phyloP scores from a whole-genome alignment of 2,888 invertebrate genomes.

The Pelosia muscerda region DNA sequence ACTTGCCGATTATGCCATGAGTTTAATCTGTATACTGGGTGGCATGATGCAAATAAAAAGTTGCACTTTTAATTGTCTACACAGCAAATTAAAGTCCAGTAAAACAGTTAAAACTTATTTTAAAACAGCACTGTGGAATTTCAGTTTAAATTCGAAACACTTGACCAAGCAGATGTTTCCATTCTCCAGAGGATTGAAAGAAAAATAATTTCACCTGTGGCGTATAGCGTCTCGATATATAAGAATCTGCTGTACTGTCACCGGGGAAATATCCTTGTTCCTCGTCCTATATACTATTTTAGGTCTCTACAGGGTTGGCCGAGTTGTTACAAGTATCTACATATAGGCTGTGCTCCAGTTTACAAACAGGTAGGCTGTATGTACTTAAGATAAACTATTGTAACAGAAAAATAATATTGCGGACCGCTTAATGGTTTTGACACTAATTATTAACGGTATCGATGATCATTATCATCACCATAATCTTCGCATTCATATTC shows the following conservation, averaged over 20 bases:
- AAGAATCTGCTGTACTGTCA: neutral
- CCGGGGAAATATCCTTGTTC: neutral
- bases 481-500: too few species aligned
- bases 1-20: too few species aligned
- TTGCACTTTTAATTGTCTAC: neutral
- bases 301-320: neutral
- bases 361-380: too few species aligned
- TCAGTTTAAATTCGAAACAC: neutral
- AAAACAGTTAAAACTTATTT: neutral
- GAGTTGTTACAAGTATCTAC: neutral
- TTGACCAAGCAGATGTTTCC: neutral
- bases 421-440: too few species aligned
- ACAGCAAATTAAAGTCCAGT: neutral
- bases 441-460: too few species aligned
- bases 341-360: too few species aligned
- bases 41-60: neutral
- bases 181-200: neutral
- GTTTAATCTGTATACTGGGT: too few species aligned
- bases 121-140: neutral
- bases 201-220: neutral
- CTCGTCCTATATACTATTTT: neutral
- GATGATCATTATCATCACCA: too few species aligned
- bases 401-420: too few species aligned
- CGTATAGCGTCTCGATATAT: neutral
- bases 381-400: too few species aligned